phyloP scores from a whole-genome alignment of 2,888 invertebrate species.

The Bugulina stolonifera region DNA sequence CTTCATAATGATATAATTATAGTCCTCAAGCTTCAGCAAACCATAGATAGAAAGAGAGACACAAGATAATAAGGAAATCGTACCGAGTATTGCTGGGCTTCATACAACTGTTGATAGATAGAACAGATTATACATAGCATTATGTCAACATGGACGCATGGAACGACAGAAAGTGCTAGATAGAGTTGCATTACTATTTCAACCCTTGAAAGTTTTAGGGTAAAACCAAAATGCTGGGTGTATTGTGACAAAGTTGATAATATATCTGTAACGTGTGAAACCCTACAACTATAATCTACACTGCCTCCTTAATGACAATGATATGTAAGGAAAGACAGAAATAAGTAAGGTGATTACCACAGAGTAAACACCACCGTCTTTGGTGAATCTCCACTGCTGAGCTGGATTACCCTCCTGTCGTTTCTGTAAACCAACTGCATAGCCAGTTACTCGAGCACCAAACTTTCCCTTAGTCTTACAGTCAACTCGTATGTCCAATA shows the following conservation, averaged over 20 bases:
- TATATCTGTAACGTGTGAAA: neutral
- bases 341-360: no score
- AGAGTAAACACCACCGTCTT: conserved; percentile 43
- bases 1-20: no score
- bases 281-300: no score
- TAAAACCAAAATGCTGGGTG: no score
- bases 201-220: neutral
- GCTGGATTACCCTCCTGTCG: conserved; percentile 37
- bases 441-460: conserved; percentile 36
- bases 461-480: conserved; percentile 30
- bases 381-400: conserved; percentile 48
- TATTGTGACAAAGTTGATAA: no score
- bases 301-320: no score
- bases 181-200: neutral
- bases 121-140: no score
- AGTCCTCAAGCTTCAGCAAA: no score
- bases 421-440: conserved; percentile 42
- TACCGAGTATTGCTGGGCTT: conserved; percentile 25
- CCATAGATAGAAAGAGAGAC: neutral
- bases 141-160: neutral
- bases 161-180: neutral
- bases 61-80: neutral
- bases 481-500: conserved; percentile 36
- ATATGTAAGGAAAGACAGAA: no score
- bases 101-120: conserved; percentile 10